Evolutionary conservation across 2,888 invertebrate species (phyloP), one percentile per base, ranked within the genome.

Genomic region (Melanostoma scalare): DNA sequence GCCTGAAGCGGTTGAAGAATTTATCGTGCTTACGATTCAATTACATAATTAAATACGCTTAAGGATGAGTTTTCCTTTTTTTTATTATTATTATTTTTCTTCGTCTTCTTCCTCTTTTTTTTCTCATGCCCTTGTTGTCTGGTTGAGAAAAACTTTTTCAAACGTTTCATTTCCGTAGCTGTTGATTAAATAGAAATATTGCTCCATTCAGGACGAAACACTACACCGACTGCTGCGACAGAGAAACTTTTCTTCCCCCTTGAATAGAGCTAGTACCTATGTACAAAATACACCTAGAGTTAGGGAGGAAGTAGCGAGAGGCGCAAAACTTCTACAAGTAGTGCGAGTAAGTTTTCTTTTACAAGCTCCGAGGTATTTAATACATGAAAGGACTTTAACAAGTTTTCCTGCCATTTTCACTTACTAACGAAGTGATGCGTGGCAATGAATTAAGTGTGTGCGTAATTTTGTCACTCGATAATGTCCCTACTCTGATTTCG

Each of bases 1-100:
- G 42, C 52, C 44, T 42, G 52, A 63, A 36, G 36, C 52, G 20
- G 63, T 50, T 38, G 46, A 48, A 65, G 20, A 40, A 65, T 69
- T 52, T 65, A 71, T 75, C 58, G 63, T 56, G 56, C 56, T 56
- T 65, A 60, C 77, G 88, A 88, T 89, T 88, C 89, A 89, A 89
- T 89, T 89, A 89, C 89, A 88, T 89, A 89, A 89, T 89, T 89
- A 89, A 89, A 89, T 89, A 89, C 89, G 87, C 89, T 89, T 88
- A 72, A 67, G 67, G 72, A 81, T 65, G 50, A 63, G 20, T 20
- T 20, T 20, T 20, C 20, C 20, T 20, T 20, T 20, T 20, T 20
- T 20, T 20, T 20, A 20, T 20, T 20, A 20, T 20, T 20, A 20
- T 20, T 20, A 71, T 63, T 63, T 63, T 63, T 63, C 36, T 38